These are phyloP conservation scores for Drosophila eugracilis DNA, from an alignment of 1,140 invertebrate species.

Conservation along the genomic window DNA sequence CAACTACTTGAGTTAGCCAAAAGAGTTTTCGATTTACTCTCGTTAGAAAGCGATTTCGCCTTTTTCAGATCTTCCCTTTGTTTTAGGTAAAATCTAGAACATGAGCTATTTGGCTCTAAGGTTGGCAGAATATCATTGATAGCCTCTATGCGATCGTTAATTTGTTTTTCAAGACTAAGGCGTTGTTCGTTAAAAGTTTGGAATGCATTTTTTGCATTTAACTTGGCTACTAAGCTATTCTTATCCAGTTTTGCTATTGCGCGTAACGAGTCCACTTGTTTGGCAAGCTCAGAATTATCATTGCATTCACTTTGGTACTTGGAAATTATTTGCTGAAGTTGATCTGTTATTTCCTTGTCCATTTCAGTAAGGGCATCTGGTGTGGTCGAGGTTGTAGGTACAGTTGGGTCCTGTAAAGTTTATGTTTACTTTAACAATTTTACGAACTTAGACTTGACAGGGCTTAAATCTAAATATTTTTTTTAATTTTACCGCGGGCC, in stretches of 20 bases:
- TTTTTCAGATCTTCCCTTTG: not conserved
- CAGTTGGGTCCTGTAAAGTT: no score
- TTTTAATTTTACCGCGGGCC: no score
- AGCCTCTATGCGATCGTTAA: not conserved
- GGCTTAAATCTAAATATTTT: no score
- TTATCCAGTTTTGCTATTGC: not conserved
- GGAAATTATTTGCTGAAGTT: not conserved
- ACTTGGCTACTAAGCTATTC: not conserved
- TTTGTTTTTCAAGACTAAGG: not conserved
- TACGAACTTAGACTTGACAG: no score
- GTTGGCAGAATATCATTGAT: not conserved
- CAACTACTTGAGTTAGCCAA: not conserved
- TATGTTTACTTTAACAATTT: no score
- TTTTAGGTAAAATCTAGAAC: not conserved
- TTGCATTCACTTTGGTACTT: not conserved
- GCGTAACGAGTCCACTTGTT: not conserved
- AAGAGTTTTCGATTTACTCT: rapidly evolving
- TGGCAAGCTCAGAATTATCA: not conserved
- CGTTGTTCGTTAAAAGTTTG: not conserved
- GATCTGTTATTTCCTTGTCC: not conserved
- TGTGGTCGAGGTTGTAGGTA: not conserved
- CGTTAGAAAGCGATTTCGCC: not conserved
- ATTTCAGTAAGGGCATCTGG: not conserved
- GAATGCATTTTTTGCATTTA: not conserved
- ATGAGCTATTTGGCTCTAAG: not conserved